These are phyloP conservation scores for Archilochus colubris DNA, from an alignment of 2,113 vertebrate genomes.

Conservation along the genomic window DNA sequence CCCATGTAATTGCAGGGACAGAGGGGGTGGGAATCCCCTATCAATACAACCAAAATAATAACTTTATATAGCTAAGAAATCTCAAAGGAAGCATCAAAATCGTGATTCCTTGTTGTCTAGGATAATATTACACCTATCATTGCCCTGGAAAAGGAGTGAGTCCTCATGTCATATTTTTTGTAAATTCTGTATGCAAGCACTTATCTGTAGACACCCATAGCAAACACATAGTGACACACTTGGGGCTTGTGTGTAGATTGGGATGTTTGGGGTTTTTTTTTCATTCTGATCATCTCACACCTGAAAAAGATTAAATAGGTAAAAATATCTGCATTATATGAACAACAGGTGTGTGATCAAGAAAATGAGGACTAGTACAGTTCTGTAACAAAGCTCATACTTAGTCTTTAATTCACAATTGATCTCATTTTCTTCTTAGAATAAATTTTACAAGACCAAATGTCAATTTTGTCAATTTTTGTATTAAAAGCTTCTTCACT, in stretches of 20 bases:
- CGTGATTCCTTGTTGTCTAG: neutral
- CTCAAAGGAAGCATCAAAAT: conserved; percentile 9
- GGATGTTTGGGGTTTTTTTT: neutral
- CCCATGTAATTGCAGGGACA: neutral
- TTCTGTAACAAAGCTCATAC: neutral
- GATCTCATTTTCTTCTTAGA: neutral
- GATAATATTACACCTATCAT: neutral
- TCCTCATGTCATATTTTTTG: neutral
- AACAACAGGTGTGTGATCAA: neutral
- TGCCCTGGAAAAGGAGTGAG: neutral
- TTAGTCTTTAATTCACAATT: neutral
- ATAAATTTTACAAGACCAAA: neutral
- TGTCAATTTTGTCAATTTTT: conserved; percentile 19
- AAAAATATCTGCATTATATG: neutral
- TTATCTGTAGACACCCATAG: neutral
- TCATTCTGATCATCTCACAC: neutral
- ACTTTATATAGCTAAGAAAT: conserved; percentile 1
- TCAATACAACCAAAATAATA: conserved; percentile 10
- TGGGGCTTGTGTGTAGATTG: neutral
- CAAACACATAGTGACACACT: neutral
- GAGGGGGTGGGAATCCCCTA: neutral
- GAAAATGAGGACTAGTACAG: neutral
- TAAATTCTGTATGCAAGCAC: neutral
- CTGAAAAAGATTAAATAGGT: neutral
- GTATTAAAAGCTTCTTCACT: conserved; percentile 43